These are phyloP conservation scores for Alcedo quadribrachys DNA, from an alignment of 2,797 vertebrate genomes.

Conservation along the genomic window DNA sequence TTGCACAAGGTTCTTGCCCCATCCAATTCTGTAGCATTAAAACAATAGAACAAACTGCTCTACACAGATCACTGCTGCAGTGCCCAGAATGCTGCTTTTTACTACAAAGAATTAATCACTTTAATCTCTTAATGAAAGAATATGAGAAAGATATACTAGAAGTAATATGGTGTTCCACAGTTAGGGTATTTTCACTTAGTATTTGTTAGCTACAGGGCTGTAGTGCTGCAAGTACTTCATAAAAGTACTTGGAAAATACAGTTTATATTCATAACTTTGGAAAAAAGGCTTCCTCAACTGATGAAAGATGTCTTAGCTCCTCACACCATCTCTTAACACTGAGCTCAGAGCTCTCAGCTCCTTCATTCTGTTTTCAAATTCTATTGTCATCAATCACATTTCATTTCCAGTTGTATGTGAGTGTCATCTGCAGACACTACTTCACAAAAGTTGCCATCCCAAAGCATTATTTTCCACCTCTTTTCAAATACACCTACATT, in stretches of 20 bases:
- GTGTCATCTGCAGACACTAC: not conserved
- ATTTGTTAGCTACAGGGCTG: not conserved
- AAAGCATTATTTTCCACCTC: not conserved
- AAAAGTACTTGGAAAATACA: not conserved
- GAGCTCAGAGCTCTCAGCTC: not conserved
- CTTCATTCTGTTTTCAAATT: not conserved
- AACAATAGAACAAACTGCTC: not conserved
- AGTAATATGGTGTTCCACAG: not conserved
- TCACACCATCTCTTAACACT: not conserved
- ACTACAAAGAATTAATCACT: not conserved
- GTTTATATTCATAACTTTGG: not conserved
- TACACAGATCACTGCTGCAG: not conserved
- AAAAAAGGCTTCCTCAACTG: not conserved
- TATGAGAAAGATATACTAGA: not conserved
- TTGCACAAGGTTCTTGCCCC: not conserved
- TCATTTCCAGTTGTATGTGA: not conserved
- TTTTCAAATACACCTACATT: not conserved
- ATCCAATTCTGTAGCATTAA: not conserved
- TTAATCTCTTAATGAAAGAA: not conserved
- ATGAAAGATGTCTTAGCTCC: not conserved
- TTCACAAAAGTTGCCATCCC: not conserved
- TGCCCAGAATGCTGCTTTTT: not conserved
- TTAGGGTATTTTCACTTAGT: not conserved
- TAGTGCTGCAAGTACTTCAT: not conserved
- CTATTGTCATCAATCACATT: not conserved